These are phyloP conservation scores for Pollenia labialis DNA, from an alignment of 2,888 invertebrate genomes.

Conservation along the genomic window DNA sequence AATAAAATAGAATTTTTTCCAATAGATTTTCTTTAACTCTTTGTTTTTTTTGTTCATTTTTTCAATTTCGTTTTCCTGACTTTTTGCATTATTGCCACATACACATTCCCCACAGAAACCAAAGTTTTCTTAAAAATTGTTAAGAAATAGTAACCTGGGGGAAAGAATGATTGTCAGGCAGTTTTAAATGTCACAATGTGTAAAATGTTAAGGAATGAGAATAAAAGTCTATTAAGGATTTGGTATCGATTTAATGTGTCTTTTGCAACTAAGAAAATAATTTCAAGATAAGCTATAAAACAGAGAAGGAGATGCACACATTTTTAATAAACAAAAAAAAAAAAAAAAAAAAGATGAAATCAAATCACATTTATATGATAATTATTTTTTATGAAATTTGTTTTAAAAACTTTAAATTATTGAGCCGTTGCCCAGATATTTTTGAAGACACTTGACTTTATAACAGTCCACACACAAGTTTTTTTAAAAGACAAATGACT, in stretches of 20 bases:
- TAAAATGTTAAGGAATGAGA: slow-evolving; percentile 7
- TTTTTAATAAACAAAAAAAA: too few species aligned
- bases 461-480: too few species aligned
- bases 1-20: slow-evolving; percentile 39
- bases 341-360: too few species aligned
- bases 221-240: slow-evolving; percentile 48
- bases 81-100: slow-evolving; percentile 32
- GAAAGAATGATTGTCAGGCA: slow-evolving; percentile 61
- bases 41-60: not conserved
- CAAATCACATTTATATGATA: too few species aligned
- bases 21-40: slow-evolving; percentile 29
- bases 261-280: not conserved
- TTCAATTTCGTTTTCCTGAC: slow-evolving; percentile 7
- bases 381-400: too few species aligned
- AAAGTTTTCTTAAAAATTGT: slow-evolving; percentile 22
- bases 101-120: slow-evolving; percentile 11
- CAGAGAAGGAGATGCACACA: too few species aligned
- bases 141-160: not conserved
- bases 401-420: too few species aligned
- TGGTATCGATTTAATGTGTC: slow-evolving; percentile 59
- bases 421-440: too few species aligned
- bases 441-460: too few species aligned
- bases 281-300: too few species aligned
- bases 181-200: slow-evolving; percentile 63
- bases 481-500: too few species aligned